Evolutionary conservation across 2,888 invertebrate genomes (phyloP).

Genomic region (Apoda limacodes): DNA sequence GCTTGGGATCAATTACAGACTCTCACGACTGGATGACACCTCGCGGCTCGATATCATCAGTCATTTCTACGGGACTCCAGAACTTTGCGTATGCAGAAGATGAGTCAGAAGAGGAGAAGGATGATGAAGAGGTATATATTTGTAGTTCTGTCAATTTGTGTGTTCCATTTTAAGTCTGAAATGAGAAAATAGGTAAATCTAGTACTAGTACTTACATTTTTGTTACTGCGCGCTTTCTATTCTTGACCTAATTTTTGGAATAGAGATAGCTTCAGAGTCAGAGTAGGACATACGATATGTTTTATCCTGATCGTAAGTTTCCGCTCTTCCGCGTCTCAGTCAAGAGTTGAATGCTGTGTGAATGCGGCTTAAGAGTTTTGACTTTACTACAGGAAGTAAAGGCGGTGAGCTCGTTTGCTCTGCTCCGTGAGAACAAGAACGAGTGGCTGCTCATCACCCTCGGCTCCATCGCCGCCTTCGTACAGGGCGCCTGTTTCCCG

Average conservation of each 20-base stretch:
- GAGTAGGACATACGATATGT: no score
- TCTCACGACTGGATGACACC: conserved; percentile 61
- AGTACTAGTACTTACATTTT: not conserved
- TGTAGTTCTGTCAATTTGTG: not conserved
- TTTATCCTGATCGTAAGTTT: no score
- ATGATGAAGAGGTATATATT: conserved; percentile 40
- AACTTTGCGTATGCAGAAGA: conserved; percentile 49
- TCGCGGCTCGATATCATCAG: conserved; percentile 52
- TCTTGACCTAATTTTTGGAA: no score
- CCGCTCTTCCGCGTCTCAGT: no score
- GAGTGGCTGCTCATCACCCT: conserved; percentile 73
- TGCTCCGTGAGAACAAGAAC: conserved; percentile 70
- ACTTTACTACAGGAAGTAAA: conserved; percentile 42
- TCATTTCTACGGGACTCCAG: conserved; percentile 48
- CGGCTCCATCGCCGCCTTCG: conserved; percentile 72
- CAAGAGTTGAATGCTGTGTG: no score
- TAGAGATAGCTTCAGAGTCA: no score
- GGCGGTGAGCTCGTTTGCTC: conserved; percentile 54
- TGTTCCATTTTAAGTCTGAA: not conserved
- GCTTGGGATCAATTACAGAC: no score
- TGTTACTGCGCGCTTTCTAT: no score
- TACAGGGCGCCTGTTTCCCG: conserved; percentile 76
- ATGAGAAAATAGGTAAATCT: not conserved
- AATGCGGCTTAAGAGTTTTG: no score
- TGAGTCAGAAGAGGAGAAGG: conserved; percentile 36